Evolutionary conservation across 1,140 invertebrate genomes (phyloP).

Genomic region (Macrobrachium rosenbergii): DNA sequence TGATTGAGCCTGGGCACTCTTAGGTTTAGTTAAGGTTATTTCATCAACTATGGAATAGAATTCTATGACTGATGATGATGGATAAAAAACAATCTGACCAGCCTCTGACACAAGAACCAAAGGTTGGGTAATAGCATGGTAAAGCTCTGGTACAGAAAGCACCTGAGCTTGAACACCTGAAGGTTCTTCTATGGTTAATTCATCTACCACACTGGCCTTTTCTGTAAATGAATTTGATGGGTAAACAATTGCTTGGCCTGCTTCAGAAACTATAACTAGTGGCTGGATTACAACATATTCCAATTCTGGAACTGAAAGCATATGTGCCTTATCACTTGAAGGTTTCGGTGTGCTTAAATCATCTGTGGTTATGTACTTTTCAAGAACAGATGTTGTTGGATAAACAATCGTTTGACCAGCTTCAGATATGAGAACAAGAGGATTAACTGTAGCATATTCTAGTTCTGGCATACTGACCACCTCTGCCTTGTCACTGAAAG

Average conservation of each 20-base stretch:
- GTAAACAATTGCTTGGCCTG: slow-evolving; percentile 5
- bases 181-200: slow-evolving; percentile 15
- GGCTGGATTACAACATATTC: slow-evolving; percentile 4
- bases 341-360: background rate
- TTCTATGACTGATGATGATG: background rate
- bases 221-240: background rate
- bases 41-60: slow-evolving; percentile 12
- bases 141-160: slow-evolving; percentile 19
- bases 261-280: background rate
- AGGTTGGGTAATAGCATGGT: slow-evolving; percentile 6
- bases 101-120: slow-evolving; percentile 29
- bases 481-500: slow-evolving; percentile 2
- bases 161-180: background rate
- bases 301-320: slow-evolving; percentile 26
- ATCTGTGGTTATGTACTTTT: background rate
- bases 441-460: background rate
- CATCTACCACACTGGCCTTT: background rate
- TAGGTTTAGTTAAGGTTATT: background rate
- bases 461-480: background rate
- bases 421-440: slow-evolving; percentile 35
- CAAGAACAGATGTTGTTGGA: background rate
- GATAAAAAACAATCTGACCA: slow-evolving; percentile 16
- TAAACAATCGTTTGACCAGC: slow-evolving; percentile 7
- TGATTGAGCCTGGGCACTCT: slow-evolving; percentile 7
- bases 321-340: background rate